These are phyloP conservation scores for Caenorhabditis panamensis DNA, from an alignment of 2,888 invertebrate genomes.

Conservation along the genomic window DNA sequence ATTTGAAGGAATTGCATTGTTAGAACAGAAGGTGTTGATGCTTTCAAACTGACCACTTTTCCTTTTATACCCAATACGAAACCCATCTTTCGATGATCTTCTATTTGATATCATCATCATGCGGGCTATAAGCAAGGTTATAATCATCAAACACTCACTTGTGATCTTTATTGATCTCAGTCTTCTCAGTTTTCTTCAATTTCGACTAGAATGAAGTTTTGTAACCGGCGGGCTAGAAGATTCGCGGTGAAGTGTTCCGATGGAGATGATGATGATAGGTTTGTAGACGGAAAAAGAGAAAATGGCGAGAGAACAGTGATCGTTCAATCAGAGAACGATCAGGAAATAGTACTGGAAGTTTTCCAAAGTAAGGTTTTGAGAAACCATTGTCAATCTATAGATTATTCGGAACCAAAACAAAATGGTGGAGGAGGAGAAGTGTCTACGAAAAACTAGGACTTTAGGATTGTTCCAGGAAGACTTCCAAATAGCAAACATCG, in stretches of 20 bases:
- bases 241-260: background rate
- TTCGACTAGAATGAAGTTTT: conserved; percentile 7
- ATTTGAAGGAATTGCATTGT: conserved; percentile 15
- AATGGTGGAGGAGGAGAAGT: too few species aligned
- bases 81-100: conserved; percentile 38
- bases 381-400: too few species aligned
- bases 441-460: too few species aligned
- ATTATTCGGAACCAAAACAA: too few species aligned
- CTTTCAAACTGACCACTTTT: background rate
- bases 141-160: conserved; percentile 15
- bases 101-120: conserved; percentile 22
- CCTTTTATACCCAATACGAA: conserved; percentile 22
- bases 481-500: too few species aligned
- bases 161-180: conserved; percentile 26
- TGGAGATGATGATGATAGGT: background rate
- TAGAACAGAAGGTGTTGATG: background rate
- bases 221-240: background rate
- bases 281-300: background rate
- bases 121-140: background rate
- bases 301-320: background rate
- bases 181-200: background rate
- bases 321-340: too few species aligned
- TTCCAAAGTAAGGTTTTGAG: too few species aligned
- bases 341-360: too few species aligned
- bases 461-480: too few species aligned